phyloP scores from a whole-genome alignment of 2,888 invertebrate genomes.

The Lysandra coridon region DNA sequence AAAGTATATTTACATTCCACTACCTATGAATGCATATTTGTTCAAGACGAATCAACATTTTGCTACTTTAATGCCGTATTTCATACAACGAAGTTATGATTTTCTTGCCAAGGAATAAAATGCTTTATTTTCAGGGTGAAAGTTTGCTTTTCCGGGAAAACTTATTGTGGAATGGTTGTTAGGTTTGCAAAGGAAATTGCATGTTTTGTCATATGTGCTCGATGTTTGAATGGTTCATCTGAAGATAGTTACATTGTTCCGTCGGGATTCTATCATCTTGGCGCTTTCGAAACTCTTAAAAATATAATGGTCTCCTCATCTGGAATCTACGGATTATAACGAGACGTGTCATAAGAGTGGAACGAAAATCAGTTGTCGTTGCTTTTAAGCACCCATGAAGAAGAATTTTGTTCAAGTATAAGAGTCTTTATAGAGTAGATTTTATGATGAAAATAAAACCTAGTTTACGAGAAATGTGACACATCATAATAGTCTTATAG shows the following conservation, averaged over 20 bases:
- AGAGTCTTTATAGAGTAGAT: background rate
- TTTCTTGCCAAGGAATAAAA: background rate
- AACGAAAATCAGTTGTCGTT: conserved; percentile 5
- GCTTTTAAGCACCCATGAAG: background rate
- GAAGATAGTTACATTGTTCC: conserved; percentile 2
- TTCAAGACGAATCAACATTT: conserved; percentile 4
- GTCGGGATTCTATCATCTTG: conserved; percentile 3
- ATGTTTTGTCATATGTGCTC: conserved; percentile 15
- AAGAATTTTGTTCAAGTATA: background rate
- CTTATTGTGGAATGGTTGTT: conserved; percentile 1
- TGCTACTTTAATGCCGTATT: conserved; percentile 18
- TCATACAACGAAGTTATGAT: background rate
- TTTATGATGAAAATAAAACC: background rate
- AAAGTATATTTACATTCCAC: conserved; percentile 4
- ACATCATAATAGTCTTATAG: background rate
- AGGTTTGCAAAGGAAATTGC: conserved; percentile 24
- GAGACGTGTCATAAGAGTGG: conserved; percentile 7
- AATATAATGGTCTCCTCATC: conserved; percentile 4
- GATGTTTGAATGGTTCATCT: background rate
- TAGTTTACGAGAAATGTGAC: background rate
- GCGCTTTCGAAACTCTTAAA: background rate
- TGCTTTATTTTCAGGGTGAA: background rate
- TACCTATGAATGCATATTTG: conserved; percentile 18
- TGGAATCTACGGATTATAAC: background rate
- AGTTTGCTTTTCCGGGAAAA: background rate